Conservation (phyloP, 1,140 invertebrate species). For the Drosophila quadrilineata region DNA sequence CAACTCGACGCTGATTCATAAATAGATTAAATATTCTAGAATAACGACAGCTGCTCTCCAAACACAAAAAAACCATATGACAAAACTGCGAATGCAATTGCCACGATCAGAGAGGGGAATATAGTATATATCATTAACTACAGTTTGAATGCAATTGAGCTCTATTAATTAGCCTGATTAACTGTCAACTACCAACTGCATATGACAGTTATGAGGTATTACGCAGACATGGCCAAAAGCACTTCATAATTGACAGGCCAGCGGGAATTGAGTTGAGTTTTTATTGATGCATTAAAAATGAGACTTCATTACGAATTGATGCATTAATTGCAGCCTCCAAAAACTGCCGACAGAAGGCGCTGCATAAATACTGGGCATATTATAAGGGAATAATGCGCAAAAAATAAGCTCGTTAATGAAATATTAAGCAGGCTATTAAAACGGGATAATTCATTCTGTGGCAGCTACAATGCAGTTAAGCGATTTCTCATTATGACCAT, state of each 20-base stretch:
- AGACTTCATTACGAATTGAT: conserved; percentile 20
- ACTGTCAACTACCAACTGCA: conserved; percentile 18
- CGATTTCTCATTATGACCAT: not conserved
- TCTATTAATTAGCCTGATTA: conserved; percentile 28
- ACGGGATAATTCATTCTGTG: not conserved
- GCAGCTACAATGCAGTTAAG: not conserved
- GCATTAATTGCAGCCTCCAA: conserved; percentile 25
- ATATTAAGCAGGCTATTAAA: conserved; percentile 12
- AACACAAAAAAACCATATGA: conserved; percentile 4
- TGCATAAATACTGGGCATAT: no score
- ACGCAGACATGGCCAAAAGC: conserved; percentile 16
- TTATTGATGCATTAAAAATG: conserved; percentile 32
- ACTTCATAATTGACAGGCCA: conserved; percentile 15
- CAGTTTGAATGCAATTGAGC: conserved; percentile 9
- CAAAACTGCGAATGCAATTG: not conserved
- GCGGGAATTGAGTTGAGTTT: not conserved
- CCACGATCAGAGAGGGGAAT: no score
- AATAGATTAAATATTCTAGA: conserved; percentile 60
- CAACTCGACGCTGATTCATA: conserved; percentile 61
- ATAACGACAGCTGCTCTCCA: conserved; percentile 55
- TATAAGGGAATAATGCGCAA: no score
- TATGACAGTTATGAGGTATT: conserved; percentile 33
- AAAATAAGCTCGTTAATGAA: conserved; percentile 5
- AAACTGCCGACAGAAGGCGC: no score
- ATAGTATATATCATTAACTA: no score